Base-by-base conservation (phyloP, 2,797 vertebrate genomes). In the Oreochromis mossambicus region DNA sequence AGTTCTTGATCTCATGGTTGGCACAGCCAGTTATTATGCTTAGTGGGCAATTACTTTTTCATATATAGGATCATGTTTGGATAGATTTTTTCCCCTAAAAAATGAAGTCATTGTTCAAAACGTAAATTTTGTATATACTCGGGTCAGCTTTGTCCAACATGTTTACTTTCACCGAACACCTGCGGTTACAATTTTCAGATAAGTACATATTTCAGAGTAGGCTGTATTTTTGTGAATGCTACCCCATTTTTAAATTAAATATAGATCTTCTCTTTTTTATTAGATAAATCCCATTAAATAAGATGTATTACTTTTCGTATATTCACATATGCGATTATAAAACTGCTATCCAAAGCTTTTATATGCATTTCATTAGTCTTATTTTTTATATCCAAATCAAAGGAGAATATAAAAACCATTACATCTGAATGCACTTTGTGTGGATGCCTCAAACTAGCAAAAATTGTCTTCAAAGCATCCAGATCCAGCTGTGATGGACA, bases 381-480 rank as follows among this genome's bases (percentile, higher is more conserved):
- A 32, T 32, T 32, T 75, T 75, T 75, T 29, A 50, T n/a, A 50
- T 75, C 70, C 46, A 50, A 50, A 75, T 50, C 46, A 75, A 75
- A 50, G 26, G 46, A 34, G 70, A 75, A 51, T 50, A 32, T 75
- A 50, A 1, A 75, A 75, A 26, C 26, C 26, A 51, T 19, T 34
- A 75, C 70, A 51, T 75, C 26, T 79, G 77, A 46, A 54, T 56
- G 8, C 9, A 13, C 46, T 79, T 81, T 51, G 36, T 54, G 9
- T 76, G 41, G 46, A 46, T 50, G 21, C 79, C 38, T 82, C 26
- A 38, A 88, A 80, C 73, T n/a, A 8, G 26, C n/a, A 55, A 61
- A 77, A 76, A 82, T 79, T 58, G 79, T 82, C 90, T 89, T 92
- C 77, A 93, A 81, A 92, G 79, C 29, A 4, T 61, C 63, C 56